Conservation (phyloP, 37 sponge, comb jelly and placozoan genomes). For the Lycopodina hypogea region DNA sequence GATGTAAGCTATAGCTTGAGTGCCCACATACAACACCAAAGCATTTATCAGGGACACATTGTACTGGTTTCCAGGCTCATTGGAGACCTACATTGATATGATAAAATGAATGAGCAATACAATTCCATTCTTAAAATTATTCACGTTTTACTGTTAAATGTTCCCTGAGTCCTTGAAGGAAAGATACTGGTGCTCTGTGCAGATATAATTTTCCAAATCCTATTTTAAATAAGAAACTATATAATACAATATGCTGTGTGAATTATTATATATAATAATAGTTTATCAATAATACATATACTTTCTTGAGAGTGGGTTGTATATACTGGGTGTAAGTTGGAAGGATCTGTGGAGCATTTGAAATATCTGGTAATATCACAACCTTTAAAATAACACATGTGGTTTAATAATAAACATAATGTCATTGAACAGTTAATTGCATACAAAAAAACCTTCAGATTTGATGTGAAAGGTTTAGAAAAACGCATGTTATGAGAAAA, state of each 20-base stretch:
- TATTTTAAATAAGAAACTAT: too few relatives aligned
- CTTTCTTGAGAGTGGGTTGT: constrained; percentile 80
- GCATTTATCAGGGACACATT: constrained; percentile 93
- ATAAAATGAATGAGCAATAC: background rate
- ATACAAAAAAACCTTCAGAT: constrained; percentile 84
- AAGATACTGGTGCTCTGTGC: constrained; percentile 89
- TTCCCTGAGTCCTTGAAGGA: constrained; percentile 79
- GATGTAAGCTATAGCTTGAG: constrained; percentile 85
- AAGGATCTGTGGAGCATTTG: constrained; percentile 89
- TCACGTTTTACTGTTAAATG: constrained; percentile 39
- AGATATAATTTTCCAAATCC: constrained; percentile 86
- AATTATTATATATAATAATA: too few relatives aligned
- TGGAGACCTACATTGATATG: constrained; percentile 49
- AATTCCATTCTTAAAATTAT: background rate
- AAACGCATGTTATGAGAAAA: constrained; percentile 98
- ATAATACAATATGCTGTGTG: too few relatives aligned
- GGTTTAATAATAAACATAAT: too few relatives aligned
- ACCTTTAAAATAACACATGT: constrained; percentile 61
- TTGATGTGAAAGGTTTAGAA: constrained; percentile 98
- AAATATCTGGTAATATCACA: constrained; percentile 92
- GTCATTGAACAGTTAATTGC: background rate
- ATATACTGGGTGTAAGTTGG: constrained; percentile 80
- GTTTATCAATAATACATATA: too few relatives aligned
- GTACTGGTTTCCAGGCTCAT: constrained; percentile 87
- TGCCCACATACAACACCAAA: constrained; percentile 91